phyloP scores from a whole-genome alignment of 2,888 invertebrate genomes.

The Philereme transversata region DNA sequence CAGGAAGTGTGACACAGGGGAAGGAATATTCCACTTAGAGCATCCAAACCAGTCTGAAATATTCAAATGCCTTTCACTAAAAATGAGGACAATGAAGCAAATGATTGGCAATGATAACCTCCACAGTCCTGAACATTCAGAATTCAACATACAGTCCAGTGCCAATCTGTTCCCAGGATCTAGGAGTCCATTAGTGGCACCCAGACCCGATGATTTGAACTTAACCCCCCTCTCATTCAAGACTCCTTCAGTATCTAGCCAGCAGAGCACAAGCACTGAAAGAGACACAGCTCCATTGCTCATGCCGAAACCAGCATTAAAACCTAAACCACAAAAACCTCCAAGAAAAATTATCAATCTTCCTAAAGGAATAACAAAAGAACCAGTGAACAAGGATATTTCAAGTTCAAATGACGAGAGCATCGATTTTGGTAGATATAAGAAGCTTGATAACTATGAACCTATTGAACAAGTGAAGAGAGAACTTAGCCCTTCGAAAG shows the following conservation, averaged over 20 bases:
- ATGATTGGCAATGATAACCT: constrained; percentile 88
- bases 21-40: constrained; percentile 91
- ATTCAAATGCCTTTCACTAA: constrained; percentile 90
- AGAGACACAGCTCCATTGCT: constrained; percentile 73
- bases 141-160: constrained; percentile 88
- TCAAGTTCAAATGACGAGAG: constrained; percentile 73
- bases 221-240: constrained; percentile 76
- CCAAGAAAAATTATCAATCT: constrained; percentile 83
- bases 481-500: constrained; percentile 69
- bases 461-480: constrained; percentile 78
- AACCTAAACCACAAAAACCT: constrained; percentile 86
- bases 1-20: constrained; percentile 93
- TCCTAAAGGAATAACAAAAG: constrained; percentile 67
- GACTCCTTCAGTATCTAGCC: constrained; percentile 71
- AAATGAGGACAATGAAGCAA: constrained; percentile 95
- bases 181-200: constrained; percentile 90
- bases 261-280: constrained; percentile 65
- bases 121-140: constrained; percentile 87
- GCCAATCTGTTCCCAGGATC: constrained; percentile 92
- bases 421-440: constrained; percentile 79
- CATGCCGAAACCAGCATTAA: constrained; percentile 83
- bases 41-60: constrained; percentile 93
- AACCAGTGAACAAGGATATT: constrained; percentile 61
- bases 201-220: constrained; percentile 77
- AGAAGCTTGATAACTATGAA: constrained; percentile 80